These are phyloP conservation scores for Erebia epiphron DNA, from an alignment of 2,888 invertebrate species.

Conservation along the genomic window DNA sequence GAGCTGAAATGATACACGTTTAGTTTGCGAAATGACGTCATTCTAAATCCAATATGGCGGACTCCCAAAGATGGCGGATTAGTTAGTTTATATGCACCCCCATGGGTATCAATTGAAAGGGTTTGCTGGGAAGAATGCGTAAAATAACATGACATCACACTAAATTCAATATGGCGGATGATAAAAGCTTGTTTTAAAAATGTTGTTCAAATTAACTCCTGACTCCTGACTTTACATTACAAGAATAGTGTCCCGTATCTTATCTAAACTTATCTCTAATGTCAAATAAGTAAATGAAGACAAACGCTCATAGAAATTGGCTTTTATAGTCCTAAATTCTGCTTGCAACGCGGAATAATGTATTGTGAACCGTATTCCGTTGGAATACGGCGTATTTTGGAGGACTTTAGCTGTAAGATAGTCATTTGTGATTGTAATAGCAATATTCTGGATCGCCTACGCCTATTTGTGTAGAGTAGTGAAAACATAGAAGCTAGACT, in stretches of 20 bases:
- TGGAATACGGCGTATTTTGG: constrained; percentile 24
- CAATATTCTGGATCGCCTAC: constrained; percentile 30
- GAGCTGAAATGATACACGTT: too few relatives aligned
- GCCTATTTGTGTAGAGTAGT: constrained; percentile 22
- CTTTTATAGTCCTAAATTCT: constrained; percentile 39
- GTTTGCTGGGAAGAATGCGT: too few relatives aligned
- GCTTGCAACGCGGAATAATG: background rate
- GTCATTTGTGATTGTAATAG: constrained; percentile 26
- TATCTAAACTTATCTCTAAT: constrained; percentile 1
- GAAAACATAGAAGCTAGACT: constrained; percentile 10
- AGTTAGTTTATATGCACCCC: too few relatives aligned
- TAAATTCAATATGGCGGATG: too few relatives aligned
- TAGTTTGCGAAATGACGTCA: too few relatives aligned
- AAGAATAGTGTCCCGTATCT: background rate
- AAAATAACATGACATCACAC: too few relatives aligned
- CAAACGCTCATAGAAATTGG: constrained; percentile 37
- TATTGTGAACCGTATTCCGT: constrained; percentile 10
- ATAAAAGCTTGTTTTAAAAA: too few relatives aligned
- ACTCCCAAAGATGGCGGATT: too few relatives aligned
- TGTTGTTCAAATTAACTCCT: too few relatives aligned
- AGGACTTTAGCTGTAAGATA: background rate
- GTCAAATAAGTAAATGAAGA: constrained; percentile 41
- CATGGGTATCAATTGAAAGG: too few relatives aligned
- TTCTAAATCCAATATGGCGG: too few relatives aligned
- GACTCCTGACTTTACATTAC: too few relatives aligned